These are phyloP conservation scores for Lycaon pictus DNA, from an alignment of 2,113 vertebrate species.

Conservation along the genomic window DNA sequence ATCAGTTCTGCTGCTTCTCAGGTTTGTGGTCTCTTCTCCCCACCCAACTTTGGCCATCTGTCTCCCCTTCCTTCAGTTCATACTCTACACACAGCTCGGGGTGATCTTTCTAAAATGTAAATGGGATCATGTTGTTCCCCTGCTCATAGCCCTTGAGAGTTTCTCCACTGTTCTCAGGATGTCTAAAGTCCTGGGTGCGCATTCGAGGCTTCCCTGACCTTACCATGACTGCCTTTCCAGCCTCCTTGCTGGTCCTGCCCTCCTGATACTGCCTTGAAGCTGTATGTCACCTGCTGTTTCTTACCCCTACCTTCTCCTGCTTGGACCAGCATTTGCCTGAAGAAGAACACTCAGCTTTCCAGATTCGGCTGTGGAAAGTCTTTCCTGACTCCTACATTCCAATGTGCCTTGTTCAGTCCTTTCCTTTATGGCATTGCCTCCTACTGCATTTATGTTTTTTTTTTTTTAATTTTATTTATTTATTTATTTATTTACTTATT, in stretches of 20 bases:
- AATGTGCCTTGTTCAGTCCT: not conserved
- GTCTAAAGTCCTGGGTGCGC: not conserved
- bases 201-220: not conserved
- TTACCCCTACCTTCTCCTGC: not conserved
- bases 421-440: not conserved
- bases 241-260: not conserved
- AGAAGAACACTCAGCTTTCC: not conserved
- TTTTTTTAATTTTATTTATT: no score
- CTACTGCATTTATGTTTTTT: not conserved
- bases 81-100: not conserved
- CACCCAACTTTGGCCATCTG: not conserved
- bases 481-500: no score
- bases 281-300: not conserved
- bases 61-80: not conserved
- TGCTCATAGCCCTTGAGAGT: not conserved
- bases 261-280: not conserved
- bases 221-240: not conserved
- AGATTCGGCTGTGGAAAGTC: not conserved
- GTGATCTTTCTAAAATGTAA: not conserved
- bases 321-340: not conserved
- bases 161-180: not conserved
- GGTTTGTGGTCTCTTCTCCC: not conserved
- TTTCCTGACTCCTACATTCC: not conserved
- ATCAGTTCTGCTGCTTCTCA: not conserved
- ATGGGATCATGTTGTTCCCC: rapidly evolving